A percentile compares a stretch with the other conserved stretches of the same genome.
phyloP scores from a whole-genome alignment of 2,888 invertebrate species.

The Nysson spinosus region DNA sequence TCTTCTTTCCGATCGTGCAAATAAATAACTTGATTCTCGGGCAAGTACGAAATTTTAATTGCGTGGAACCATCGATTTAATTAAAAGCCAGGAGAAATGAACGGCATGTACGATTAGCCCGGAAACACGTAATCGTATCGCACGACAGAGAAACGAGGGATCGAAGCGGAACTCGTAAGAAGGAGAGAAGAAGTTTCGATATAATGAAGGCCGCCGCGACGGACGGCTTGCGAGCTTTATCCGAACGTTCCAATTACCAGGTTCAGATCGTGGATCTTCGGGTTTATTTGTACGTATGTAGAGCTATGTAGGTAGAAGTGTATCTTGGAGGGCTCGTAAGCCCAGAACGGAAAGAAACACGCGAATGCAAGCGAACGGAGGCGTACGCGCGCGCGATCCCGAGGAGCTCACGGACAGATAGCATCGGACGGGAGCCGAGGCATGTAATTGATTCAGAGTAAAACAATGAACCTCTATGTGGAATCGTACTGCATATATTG shows the following conservation, averaged over 20 bases:
- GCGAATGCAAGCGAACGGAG: conserved; percentile 47
- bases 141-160: background rate
- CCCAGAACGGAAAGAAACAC: conserved; percentile 59
- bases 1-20: conserved; percentile 16
- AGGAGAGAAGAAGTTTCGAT: conserved; percentile 43
- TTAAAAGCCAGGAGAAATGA: conserved; percentile 24
- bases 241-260: conserved; percentile 66
- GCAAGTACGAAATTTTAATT: conserved; percentile 51
- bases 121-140: conserved; percentile 40
- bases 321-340: conserved; percentile 21
- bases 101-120: conserved; percentile 32
- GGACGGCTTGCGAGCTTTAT: conserved; percentile 56
- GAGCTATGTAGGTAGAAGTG: background rate
- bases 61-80: conserved; percentile 54
- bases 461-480: conserved; percentile 73
- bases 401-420: conserved; percentile 63
- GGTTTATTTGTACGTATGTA: conserved; percentile 56
- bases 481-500: conserved; percentile 53
- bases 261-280: conserved; percentile 56
- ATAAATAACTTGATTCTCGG: conserved; percentile 37
- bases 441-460: conserved; percentile 74
- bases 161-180: background rate
- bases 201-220: conserved; percentile 38
- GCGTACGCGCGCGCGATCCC: conserved; percentile 48
- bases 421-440: conserved; percentile 69